These are phyloP conservation scores for Typhlomys cinereus DNA, from an alignment of 2,113 vertebrate genomes.

Conservation along the genomic window DNA sequence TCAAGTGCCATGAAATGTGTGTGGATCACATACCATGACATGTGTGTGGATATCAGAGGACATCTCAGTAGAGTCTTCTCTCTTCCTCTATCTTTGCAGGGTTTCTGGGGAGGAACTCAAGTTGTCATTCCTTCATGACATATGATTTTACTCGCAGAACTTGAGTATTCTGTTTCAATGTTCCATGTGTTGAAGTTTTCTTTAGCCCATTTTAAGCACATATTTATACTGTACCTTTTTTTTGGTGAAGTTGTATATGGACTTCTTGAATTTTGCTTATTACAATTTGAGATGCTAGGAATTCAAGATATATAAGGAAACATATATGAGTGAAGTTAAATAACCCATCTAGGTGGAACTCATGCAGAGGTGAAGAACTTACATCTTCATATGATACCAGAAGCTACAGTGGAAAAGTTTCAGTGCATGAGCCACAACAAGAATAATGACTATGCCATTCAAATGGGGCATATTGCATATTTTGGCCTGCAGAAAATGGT, in stretches of 20 bases:
- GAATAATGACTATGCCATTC: background rate
- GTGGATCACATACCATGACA: too few relatives aligned
- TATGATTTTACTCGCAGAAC: too few relatives aligned
- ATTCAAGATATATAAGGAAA: background rate
- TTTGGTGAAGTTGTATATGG: background rate
- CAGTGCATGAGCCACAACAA: background rate
- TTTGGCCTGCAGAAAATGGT: background rate
- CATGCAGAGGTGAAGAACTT: background rate
- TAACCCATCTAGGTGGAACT: background rate
- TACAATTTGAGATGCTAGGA: background rate
- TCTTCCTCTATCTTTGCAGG: too few relatives aligned
- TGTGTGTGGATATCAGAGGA: too few relatives aligned
- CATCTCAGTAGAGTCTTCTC: too few relatives aligned
- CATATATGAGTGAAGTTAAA: background rate
- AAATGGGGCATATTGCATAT: background rate
- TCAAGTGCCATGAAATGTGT: too few relatives aligned
- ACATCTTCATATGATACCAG: background rate
- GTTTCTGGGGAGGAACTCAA: too few relatives aligned
- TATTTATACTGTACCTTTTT: background rate
- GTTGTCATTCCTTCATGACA: background rate
- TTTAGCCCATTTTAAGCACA: background rate
- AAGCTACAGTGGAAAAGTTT: background rate
- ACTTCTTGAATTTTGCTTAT: background rate
- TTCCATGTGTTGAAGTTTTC: background rate
- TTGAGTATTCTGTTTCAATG: too few relatives aligned